These are phyloP conservation scores for Montipora capitata DNA, from an alignment of 92 coral and sea anemone species.

Conservation along the genomic window DNA sequence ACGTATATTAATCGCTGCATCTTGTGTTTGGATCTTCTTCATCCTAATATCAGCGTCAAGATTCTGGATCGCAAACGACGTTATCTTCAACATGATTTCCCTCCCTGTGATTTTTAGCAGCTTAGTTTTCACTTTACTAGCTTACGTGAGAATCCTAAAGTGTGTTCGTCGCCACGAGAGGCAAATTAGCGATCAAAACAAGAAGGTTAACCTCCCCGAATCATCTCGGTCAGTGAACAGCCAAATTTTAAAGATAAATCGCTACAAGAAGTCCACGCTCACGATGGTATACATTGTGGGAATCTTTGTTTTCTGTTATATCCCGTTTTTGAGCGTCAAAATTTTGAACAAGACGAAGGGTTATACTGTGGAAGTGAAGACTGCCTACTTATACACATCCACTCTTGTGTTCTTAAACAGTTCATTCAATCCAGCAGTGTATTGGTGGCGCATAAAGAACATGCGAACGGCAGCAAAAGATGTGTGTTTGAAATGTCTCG, in stretches of 20 bases:
- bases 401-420: slow-evolving; percentile 74
- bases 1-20: slow-evolving; percentile 16
- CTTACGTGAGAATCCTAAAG: slow-evolving; percentile 68
- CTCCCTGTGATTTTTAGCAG: slow-evolving; percentile 24
- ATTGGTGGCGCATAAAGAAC: slow-evolving; percentile 83
- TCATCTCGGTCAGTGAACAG: neutral
- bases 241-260: slow-evolving; percentile 3
- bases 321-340: slow-evolving; percentile 73
- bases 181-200: slow-evolving; percentile 46
- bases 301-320: slow-evolving; percentile 68
- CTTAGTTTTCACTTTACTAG: slow-evolving; percentile 51
- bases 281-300: slow-evolving; percentile 83
- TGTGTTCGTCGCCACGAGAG: slow-evolving; percentile 74
- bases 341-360: slow-evolving; percentile 45
- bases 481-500: slow-evolving; percentile 1
- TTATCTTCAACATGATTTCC: slow-evolving; percentile 48
- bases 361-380: slow-evolving; percentile 58
- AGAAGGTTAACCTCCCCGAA: neutral
- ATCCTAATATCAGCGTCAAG: slow-evolving; percentile 31
- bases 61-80: slow-evolving; percentile 62
- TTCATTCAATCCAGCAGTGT: slow-evolving; percentile 76
- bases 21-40: slow-evolving; percentile 44
- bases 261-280: slow-evolving; percentile 79
- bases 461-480: slow-evolving; percentile 79
- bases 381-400: slow-evolving; percentile 65